Conservation (phyloP, 2,888 invertebrate genomes). For the Danaus chrysippus region DNA sequence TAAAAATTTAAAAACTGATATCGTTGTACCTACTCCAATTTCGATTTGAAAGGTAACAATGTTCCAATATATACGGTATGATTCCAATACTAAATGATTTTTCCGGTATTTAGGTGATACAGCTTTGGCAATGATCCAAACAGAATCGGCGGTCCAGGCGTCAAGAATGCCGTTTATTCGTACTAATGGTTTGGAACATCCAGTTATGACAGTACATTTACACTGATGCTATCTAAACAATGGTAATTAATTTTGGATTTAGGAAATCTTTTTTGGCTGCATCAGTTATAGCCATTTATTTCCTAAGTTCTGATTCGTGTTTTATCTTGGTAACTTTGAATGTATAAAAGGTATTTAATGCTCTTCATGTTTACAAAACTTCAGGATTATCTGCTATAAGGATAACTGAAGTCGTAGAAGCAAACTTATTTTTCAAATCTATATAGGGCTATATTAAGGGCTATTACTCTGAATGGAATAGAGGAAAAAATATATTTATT, state of each 20-base stretch:
- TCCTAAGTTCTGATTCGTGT: too few relatives aligned
- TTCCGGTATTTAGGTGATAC: constrained; percentile 22
- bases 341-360: too few relatives aligned
- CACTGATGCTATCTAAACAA: constrained; percentile 35
- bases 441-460: too few relatives aligned
- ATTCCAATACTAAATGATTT: constrained; percentile 33
- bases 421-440: too few relatives aligned
- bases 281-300: not conserved
- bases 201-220: constrained; percentile 58
- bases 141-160: constrained; percentile 30
- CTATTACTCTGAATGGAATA: too few relatives aligned
- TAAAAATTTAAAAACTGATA: not conserved
- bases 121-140: constrained; percentile 34
- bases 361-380: too few relatives aligned
- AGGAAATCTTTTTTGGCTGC: constrained; percentile 19
- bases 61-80: constrained; percentile 23
- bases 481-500: too few relatives aligned
- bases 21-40: not conserved
- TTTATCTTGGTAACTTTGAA: too few relatives aligned
- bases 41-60: constrained; percentile 3
- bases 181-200: constrained; percentile 55
- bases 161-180: constrained; percentile 28
- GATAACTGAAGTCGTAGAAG: too few relatives aligned
- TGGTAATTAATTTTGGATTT: constrained; percentile 25
- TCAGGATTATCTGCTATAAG: too few relatives aligned